Percentiles rank a stretch among this genome's conserved stretches.
Evolutionary conservation across 2,888 invertebrate genomes (phyloP).

Genomic region (Lasiommata megera): DNA sequence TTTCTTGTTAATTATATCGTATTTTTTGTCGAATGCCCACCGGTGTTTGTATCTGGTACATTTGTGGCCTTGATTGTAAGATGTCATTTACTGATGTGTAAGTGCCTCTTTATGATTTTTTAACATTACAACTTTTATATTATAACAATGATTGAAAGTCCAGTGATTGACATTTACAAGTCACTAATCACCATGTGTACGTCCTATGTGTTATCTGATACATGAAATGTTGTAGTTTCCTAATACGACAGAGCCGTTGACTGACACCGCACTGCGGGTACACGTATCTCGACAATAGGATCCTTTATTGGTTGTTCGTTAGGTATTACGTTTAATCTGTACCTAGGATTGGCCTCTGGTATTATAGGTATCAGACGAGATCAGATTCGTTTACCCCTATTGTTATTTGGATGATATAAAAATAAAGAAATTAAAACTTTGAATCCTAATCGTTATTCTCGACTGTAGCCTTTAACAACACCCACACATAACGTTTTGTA

Average conservation of each 20-base stretch:
- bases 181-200: constrained; percentile 63
- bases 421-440: constrained; percentile 39
- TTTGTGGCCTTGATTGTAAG: constrained; percentile 52
- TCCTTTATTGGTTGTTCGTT: constrained; percentile 50
- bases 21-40: constrained; percentile 48
- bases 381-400: constrained; percentile 62
- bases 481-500: constrained; percentile 31
- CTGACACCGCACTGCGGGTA: constrained; percentile 53
- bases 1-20: constrained; percentile 68
- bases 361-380: constrained; percentile 42
- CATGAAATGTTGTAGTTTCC: constrained; percentile 54
- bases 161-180: constrained; percentile 65
- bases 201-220: constrained; percentile 70
- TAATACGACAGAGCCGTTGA: constrained; percentile 58
- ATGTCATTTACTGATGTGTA: constrained; percentile 46
- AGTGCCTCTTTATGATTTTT: constrained; percentile 46
- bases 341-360: constrained; percentile 56
- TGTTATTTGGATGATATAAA: constrained; percentile 49
- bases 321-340: constrained; percentile 53
- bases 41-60: constrained; percentile 38
- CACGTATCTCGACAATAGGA: constrained; percentile 56
- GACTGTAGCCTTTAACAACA: constrained; percentile 29
- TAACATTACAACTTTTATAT: constrained; percentile 27
- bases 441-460: constrained; percentile 32
- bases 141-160: constrained; percentile 48